These are phyloP conservation scores for Steinernema scapterisci DNA, from an alignment of 2,888 invertebrate species.

Conservation along the genomic window DNA sequence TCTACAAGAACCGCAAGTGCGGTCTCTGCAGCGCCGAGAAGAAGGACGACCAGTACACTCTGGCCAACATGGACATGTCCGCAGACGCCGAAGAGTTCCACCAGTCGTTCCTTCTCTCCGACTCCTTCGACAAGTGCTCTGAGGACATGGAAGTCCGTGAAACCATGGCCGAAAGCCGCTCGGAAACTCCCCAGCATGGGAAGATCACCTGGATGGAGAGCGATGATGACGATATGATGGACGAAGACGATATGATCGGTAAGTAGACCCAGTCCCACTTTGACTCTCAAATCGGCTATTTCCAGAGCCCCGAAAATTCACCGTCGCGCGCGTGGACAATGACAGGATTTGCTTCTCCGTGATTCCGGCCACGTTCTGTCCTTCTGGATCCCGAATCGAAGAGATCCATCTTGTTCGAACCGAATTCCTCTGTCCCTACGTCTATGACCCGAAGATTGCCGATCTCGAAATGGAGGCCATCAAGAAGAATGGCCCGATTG, in stretches of 20 bases:
- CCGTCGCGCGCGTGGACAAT: background rate
- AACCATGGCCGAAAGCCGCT: background rate
- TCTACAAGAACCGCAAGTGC: slow-evolving; percentile 9
- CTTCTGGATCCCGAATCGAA: background rate
- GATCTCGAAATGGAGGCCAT: background rate
- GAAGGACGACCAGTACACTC: background rate
- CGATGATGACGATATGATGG: background rate
- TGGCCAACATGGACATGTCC: background rate
- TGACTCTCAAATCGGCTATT: background rate
- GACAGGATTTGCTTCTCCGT: background rate
- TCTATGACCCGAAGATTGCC: background rate
- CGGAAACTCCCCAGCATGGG: too few relatives aligned
- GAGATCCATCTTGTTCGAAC: background rate
- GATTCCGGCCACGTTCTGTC: background rate
- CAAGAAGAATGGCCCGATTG: background rate
- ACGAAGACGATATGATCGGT: background rate
- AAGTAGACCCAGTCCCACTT: background rate
- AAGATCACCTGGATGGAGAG: background rate
- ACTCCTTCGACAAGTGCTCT: background rate
- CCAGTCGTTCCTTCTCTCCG: background rate
- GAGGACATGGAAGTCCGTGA: background rate
- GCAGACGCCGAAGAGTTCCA: background rate
- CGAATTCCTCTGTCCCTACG: background rate
- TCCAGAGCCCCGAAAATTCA: background rate
- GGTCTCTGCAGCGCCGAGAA: background rate